Conservation (phyloP, 2,113 vertebrate genomes). For the Notechis scutatus region DNA sequence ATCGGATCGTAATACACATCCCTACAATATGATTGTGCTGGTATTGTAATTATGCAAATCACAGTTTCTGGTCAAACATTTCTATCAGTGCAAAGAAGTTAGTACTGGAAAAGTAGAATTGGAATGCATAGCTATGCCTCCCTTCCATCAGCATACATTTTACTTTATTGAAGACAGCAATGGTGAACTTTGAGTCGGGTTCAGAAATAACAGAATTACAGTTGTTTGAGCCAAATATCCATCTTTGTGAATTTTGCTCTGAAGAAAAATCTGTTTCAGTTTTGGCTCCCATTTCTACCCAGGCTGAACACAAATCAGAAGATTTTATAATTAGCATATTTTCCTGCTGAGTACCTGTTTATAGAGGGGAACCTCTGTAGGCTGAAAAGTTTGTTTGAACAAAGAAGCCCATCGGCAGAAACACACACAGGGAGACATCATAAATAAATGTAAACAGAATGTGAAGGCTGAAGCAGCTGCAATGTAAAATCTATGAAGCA, state of each 20-base stretch:
- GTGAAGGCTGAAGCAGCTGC: background rate
- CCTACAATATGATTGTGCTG: background rate
- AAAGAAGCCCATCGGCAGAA: background rate
- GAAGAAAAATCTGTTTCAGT: background rate
- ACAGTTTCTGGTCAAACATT: background rate
- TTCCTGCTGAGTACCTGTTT: conserved; percentile 29
- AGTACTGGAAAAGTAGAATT: background rate
- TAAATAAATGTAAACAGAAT: conserved; percentile 35
- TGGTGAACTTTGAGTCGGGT: background rate
- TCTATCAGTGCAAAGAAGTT: background rate
- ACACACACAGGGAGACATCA: background rate
- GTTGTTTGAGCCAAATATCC: background rate
- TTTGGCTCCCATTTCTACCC: fast-evolving
- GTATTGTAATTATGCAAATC: background rate
- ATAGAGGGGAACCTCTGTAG: background rate
- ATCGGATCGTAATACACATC: background rate
- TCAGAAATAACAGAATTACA: background rate
- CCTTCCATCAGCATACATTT: background rate
- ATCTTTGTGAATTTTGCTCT: background rate
- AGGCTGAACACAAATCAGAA: fast-evolving
- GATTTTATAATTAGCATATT: conserved; percentile 19
- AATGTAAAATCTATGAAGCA: background rate
- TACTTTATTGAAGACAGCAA: background rate
- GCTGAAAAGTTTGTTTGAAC: conserved; percentile 29
- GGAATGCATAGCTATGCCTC: background rate